phyloP scores from a whole-genome alignment of 2,888 invertebrate species.

The Nysson spinosus region DNA sequence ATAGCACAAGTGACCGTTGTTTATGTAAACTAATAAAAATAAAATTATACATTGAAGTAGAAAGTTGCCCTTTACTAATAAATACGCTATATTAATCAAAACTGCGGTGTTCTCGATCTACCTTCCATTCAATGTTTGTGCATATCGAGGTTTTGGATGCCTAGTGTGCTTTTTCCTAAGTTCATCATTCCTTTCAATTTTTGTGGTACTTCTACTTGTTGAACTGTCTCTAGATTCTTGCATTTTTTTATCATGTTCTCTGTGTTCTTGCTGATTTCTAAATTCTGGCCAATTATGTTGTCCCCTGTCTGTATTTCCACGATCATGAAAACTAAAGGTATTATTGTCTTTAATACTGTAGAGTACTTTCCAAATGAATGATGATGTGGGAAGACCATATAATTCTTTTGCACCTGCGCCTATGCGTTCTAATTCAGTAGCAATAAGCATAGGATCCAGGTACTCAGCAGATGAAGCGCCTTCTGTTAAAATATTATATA shows the following conservation, averaged over 20 bases:
- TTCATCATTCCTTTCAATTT: constrained; percentile 49
- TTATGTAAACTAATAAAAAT: no score
- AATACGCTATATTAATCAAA: no score
- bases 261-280: constrained; percentile 59
- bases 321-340: constrained; percentile 69
- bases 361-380: constrained; percentile 82
- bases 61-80: no score
- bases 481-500: constrained; percentile 72
- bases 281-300: constrained; percentile 59
- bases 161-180: constrained; percentile 62
- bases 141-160: constrained; percentile 62
- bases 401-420: constrained; percentile 77
- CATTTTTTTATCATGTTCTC: constrained; percentile 59
- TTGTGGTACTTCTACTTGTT: constrained; percentile 48
- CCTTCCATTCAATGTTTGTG: constrained; percentile 59
- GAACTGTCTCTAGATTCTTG: constrained; percentile 51
- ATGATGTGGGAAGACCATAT: constrained; percentile 81
- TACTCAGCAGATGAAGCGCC: constrained; percentile 73
- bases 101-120: no score
- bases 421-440: constrained; percentile 73
- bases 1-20: no score
- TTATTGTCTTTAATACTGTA: constrained; percentile 76
- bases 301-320: constrained; percentile 52
- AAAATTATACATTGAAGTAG: no score
- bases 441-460: constrained; percentile 74